These are phyloP conservation scores for Drosophila pachea DNA, from an alignment of 1,140 invertebrate species.

Conservation along the genomic window DNA sequence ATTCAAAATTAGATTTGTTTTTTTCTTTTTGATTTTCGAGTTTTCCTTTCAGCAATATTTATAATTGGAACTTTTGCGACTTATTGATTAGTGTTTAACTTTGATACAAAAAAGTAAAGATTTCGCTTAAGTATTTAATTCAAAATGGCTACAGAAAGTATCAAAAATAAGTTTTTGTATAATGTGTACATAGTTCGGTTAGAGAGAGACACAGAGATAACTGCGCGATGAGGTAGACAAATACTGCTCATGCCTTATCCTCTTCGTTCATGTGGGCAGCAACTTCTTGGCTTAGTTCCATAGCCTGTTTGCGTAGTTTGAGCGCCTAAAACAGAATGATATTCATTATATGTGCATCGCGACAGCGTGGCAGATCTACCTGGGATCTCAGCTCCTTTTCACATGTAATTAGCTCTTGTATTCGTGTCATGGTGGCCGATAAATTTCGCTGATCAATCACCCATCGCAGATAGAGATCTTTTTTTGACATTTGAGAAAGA, in stretches of 20 bases:
- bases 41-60: slow-evolving; percentile 53
- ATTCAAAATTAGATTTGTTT: slow-evolving; percentile 60
- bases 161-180: slow-evolving; percentile 73
- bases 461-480: slow-evolving; percentile 84
- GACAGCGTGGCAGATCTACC: slow-evolving; percentile 56
- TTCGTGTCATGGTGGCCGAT: slow-evolving; percentile 80
- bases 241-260: slow-evolving; percentile 43
- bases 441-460: slow-evolving; percentile 81
- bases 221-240: slow-evolving; percentile 56
- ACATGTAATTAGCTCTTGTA: slow-evolving; percentile 80
- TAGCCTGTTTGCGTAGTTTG: slow-evolving; percentile 72
- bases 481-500: background rate
- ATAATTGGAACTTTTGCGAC: slow-evolving; percentile 67
- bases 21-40: slow-evolving; percentile 20
- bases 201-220: slow-evolving; percentile 48
- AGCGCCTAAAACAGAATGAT: slow-evolving; percentile 47
- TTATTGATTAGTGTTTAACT: slow-evolving; percentile 43
- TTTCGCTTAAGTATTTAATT: slow-evolving; percentile 48
- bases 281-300: slow-evolving; percentile 68
- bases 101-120: slow-evolving; percentile 40
- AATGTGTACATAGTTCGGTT: slow-evolving; percentile 33
- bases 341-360: no score
- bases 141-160: slow-evolving; percentile 66
- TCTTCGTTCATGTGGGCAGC: slow-evolving; percentile 48
- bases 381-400: slow-evolving; percentile 82